Base-by-base conservation (phyloP, 2,888 invertebrate species). In the Acleris cristana region DNA sequence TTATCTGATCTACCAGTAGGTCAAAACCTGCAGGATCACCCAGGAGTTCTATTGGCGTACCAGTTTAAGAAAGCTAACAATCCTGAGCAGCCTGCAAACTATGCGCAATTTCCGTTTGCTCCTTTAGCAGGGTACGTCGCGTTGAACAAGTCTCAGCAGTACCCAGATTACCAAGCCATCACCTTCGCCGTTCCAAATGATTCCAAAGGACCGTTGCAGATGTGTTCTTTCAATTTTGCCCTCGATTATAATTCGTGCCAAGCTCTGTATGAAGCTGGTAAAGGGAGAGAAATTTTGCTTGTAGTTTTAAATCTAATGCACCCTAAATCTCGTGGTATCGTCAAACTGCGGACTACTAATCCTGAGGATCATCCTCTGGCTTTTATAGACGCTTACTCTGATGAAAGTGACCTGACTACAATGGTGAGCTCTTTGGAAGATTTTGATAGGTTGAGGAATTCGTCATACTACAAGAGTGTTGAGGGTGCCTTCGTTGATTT, bases 261-360 rank as follows among this genome's bases (percentile, higher is more conserved):
- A 40, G 40, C 40, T 40, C 40, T 40, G 14, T 14, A 40, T 14
- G 40, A 40, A 40, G 52, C 52, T 26, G 52, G 52, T 14, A 52
- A 52, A 52, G 52, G 52, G 6, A 52, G 52, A n/a, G 14, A 52
- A n/a, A 23, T 26, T 5, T 14, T 52, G 16, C 45, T 40, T 23
- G 16, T 19, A 2, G 10, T 45, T 10, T 21, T 54, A 10, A 48
- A 21, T 19, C 19, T 45, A n/a, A 30, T 63, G 10, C 40, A 23
- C n/a, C 64, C 64, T n/a, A 30, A 49, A 19, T 64, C 64, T 3
- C 51, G 51, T 8, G 64, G 64, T 21, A 23, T n/a, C 26, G 23
- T 64, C 16, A 14, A 30, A 14, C 30, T 64, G 16, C 12, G 40
- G n/a, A 64, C 53, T 49, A 21, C 64, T 6, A 30, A 64, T 16